Conservation (phyloP, 2,113 vertebrate genomes). For the Sander lucioperca region DNA sequence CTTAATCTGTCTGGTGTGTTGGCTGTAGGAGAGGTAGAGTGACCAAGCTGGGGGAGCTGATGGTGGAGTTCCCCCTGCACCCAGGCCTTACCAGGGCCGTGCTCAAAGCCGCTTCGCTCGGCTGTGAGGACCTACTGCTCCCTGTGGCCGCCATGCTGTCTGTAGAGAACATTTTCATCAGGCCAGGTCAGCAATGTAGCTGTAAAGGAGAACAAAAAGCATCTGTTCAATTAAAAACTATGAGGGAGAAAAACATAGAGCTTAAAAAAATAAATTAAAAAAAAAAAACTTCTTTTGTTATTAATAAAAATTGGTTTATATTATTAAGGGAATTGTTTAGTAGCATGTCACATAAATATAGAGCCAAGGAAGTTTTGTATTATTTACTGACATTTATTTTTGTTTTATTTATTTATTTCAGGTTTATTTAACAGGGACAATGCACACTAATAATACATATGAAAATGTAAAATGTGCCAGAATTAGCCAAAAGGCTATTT, state of each 20-base stretch:
- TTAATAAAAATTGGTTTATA: not conserved
- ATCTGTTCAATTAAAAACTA: not conserved
- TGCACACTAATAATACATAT: no score
- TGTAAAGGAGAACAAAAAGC: not conserved
- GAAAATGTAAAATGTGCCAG: no score
- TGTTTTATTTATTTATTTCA: no score
- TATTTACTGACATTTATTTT: not conserved
- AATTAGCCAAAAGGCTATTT: no score
- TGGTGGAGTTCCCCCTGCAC: slow-evolving; percentile 95
- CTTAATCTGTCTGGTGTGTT: slow-evolving; percentile 19
- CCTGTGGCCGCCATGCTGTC: slow-evolving; percentile 97
- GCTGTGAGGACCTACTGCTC: slow-evolving; percentile 92
- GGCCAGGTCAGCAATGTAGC: slow-evolving; percentile 86
- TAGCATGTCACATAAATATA: not conserved
- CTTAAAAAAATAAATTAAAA: not conserved
- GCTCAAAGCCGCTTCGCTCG: slow-evolving; percentile 91
- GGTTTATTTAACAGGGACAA: no score
- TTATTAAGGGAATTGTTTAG: not conserved
- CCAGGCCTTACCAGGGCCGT: slow-evolving; percentile 92
- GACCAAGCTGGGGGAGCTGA: slow-evolving; percentile 90
- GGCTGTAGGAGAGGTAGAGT: slow-evolving; percentile 90
- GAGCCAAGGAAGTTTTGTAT: not conserved
- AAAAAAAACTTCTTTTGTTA: not conserved
- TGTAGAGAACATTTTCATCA: slow-evolving; percentile 97
- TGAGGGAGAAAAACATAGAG: not conserved